Conservation (phyloP, 1,140 invertebrate genomes). For the Calliphora vicina region DNA sequence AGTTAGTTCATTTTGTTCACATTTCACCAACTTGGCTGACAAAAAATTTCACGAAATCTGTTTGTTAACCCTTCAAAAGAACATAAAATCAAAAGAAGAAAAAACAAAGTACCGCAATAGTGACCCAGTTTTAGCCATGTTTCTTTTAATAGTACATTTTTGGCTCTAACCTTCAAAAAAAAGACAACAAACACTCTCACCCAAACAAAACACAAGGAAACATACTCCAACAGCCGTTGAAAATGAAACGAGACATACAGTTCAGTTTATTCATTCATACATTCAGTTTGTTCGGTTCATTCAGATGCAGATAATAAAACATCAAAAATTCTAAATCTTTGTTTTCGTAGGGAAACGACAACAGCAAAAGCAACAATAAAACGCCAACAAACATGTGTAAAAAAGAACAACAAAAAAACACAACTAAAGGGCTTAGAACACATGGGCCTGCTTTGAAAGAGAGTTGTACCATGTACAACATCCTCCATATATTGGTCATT, state of each 20-base stretch:
- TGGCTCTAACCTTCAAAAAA: constrained; percentile 7
- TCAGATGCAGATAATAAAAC: background rate
- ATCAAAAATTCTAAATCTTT: background rate
- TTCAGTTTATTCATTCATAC: background rate
- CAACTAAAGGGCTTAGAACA: background rate
- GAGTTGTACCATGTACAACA: background rate
- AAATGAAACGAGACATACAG: background rate
- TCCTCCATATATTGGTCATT: background rate
- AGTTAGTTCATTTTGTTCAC: too few relatives aligned
- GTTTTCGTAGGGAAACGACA: background rate
- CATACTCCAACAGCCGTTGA: background rate
- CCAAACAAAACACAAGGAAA: background rate
- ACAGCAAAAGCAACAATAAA: background rate
- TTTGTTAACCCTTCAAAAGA: background rate
- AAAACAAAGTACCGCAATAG: too few relatives aligned
- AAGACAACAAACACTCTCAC: background rate
- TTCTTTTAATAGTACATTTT: background rate
- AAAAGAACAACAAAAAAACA: background rate
- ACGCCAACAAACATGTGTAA: background rate
- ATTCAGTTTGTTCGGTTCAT: background rate
- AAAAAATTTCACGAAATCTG: background rate
- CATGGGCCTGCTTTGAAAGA: background rate
- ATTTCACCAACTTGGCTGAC: background rate
- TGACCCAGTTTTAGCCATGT: background rate
- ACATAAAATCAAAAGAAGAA: background rate